These are phyloP conservation scores for Helostoma temminkii DNA, from an alignment of 2,797 vertebrate species.

Conservation along the genomic window DNA sequence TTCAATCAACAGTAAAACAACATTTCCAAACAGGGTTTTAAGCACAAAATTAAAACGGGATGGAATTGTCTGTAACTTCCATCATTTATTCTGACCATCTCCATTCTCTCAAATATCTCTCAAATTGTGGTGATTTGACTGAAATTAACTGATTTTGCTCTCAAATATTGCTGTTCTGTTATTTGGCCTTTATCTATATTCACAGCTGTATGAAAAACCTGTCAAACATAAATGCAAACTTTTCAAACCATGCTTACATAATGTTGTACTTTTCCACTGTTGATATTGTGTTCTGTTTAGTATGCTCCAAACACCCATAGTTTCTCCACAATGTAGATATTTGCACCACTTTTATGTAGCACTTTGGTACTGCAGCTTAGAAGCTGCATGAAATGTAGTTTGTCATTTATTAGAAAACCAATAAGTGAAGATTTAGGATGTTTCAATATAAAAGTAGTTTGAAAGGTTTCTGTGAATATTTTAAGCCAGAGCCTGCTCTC, in stretches of 20 bases:
- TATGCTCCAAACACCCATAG: neutral
- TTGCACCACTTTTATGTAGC: neutral
- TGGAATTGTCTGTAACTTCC: neutral
- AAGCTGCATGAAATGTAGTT: neutral
- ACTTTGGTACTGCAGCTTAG: neutral
- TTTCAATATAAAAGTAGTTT: neutral
- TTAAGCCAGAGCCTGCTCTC: too few species aligned
- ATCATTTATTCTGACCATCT: too few species aligned
- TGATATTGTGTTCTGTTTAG: neutral
- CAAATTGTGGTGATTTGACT: neutral
- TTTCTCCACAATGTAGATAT: neutral
- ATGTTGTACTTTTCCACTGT: neutral
- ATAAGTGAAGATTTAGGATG: neutral
- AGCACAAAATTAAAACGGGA: too few species aligned
- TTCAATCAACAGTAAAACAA: neutral
- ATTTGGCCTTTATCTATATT: neutral
- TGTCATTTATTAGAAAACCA: slow-evolving; percentile 13
- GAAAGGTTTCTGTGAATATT: slow-evolving; percentile 6
- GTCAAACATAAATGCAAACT: neutral
- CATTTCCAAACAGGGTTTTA: too few species aligned
- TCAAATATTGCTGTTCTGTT: too few species aligned
- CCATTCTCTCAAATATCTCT: neutral
- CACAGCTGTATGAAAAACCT: neutral
- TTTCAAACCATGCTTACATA: neutral
- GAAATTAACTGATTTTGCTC: neutral